Evolutionary conservation across 2,888 invertebrate genomes (phyloP), one percentile per base, ranked within the genome.

Genomic region (Nysson spinosus): DNA sequence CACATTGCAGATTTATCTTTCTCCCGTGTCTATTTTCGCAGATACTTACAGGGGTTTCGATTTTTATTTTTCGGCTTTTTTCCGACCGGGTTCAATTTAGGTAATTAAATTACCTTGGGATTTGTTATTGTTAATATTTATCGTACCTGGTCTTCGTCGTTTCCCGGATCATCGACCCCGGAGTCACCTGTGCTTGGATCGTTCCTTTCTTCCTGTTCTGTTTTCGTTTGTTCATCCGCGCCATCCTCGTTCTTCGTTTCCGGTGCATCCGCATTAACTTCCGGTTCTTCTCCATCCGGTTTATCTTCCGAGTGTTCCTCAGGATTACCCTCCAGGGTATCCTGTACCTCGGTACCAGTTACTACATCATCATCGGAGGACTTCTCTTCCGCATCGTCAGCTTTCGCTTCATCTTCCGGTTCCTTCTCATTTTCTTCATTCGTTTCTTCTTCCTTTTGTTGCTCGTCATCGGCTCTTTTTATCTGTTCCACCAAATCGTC

Each of bases 121-220:
- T 9, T 16, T 58, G 34, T 46, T 65, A 58, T 47, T 19, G 14
- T 19, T 64, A 54, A 58, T 50, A 43, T 35, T 44, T 52, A 63
- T 51, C 39, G 54, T 76, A 86, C 86, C 84, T 86, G 83, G 52
- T 85, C 85, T 54, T 86, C 90, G 87, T 86, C 89, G 89, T 80
- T 89, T 85, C 83, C 89, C 85, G 89, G 89, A 76, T 90, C 90
- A 68, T 90, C 90, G 68, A 90, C 90, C 57, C 90, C 85, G 9
- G 86, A 87, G 26, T 84, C 84, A 1, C 83, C 87, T 55, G 85
- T 88, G 16, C 89, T 88, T 54, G 88, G 86, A 61, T 89, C 88
- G 42, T 75, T 80, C 60, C 78, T 74, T 42, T 81, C 80, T 49
- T 85, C 90, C 81, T 90, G 88, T 68, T 88, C 89, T 28, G 24